Evolutionary conservation across 2,797 vertebrate genomes (phyloP).

Genomic region (Ptychadena robeensis): DNA sequence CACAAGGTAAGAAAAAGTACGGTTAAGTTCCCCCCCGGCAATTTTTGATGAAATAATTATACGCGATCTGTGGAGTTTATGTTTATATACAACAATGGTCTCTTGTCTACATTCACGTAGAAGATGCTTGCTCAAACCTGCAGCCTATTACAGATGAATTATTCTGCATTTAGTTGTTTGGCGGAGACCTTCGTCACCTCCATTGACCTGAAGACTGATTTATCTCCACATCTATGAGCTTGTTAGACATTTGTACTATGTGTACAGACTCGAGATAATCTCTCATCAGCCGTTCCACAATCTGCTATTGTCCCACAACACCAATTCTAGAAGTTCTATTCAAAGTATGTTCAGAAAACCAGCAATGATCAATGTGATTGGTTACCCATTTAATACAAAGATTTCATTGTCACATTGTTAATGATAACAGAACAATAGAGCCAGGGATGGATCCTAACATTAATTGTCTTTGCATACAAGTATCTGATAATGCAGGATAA

Average conservation of each 20-base stretch:
- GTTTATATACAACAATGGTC: not conserved
- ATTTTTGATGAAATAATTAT: not conserved
- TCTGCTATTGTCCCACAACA: not conserved
- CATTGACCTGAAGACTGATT: not conserved
- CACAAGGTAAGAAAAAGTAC: not conserved
- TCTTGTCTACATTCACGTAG: not conserved
- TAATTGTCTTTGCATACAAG: no score
- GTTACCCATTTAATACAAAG: not conserved
- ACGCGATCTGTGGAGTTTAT: not conserved
- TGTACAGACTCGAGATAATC: no score
- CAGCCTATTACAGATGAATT: not conserved
- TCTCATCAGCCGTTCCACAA: not conserved
- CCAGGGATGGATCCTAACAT: no score
- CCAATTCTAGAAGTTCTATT: not conserved
- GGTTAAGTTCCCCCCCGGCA: not conserved
- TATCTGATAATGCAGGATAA: no score
- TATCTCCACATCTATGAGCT: not conserved
- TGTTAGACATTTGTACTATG: not conserved
- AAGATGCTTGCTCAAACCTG: not conserved
- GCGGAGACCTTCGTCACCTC: not conserved
- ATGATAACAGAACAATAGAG: no score
- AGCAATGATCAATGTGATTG: not conserved
- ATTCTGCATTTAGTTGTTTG: not conserved
- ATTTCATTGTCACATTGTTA: no score
- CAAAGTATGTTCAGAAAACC: not conserved